Conservation (phyloP, 1,140 invertebrate genomes). For the Hylaeus volcanicus region DNA sequence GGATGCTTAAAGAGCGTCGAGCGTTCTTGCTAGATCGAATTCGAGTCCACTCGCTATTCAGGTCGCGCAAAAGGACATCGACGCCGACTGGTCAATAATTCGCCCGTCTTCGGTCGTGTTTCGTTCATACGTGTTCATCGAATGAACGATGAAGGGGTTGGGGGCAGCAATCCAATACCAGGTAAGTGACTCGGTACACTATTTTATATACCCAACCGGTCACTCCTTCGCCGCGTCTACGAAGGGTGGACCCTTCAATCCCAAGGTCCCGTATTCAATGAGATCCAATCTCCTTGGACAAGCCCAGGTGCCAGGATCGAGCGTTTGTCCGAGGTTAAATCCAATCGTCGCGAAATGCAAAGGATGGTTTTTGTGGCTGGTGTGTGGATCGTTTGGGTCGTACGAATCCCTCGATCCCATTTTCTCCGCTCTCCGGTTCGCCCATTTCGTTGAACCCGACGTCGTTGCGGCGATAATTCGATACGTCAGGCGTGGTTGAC, state of each 20-base stretch:
- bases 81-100: conserved; percentile 27
- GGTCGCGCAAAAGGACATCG: background rate
- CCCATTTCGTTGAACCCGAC: background rate
- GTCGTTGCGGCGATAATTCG: background rate
- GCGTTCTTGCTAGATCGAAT: background rate
- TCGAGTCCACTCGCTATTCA: background rate
- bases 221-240: conserved; percentile 34
- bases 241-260: conserved; percentile 16
- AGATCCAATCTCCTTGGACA: conserved; percentile 65
- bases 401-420: conserved; percentile 17
- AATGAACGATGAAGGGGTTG: conserved; percentile 4
- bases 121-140: background rate
- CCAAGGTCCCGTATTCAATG: conserved; percentile 61
- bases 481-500: background rate
- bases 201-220: conserved; percentile 50
- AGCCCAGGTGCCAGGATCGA: conserved; percentile 33
- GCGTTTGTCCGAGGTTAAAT: conserved; percentile 55
- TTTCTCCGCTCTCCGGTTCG: background rate
- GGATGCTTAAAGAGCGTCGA: too few species aligned
- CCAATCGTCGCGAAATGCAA: conserved; percentile 61
- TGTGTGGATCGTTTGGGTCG: conserved; percentile 20
- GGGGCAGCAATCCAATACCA: conserved; percentile 48
- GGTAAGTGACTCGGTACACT: conserved; percentile 49
- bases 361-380: conserved; percentile 50
- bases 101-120: conserved; percentile 3